A percentile compares a stretch with the other conserved stretches of the same genome.
These are phyloP conservation scores for Chiloscyllium plagiosum DNA, from an alignment of 2,113 vertebrate genomes.

Conservation along the genomic window DNA sequence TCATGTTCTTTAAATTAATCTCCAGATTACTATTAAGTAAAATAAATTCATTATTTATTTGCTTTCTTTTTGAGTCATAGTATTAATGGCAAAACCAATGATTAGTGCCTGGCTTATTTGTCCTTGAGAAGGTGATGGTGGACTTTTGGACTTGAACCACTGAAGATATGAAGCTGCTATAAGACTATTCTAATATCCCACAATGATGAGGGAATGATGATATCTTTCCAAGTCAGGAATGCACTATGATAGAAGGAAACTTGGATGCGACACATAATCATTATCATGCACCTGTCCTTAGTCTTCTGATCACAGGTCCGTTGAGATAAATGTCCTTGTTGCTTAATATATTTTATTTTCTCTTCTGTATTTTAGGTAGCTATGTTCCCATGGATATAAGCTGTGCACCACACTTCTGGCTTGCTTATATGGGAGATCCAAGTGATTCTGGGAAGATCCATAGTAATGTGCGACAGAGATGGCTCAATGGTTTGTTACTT, in stretches of 20 bases:
- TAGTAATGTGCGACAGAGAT: constrained; percentile 66
- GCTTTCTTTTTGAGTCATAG: neutral
- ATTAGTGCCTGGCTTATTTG: neutral
- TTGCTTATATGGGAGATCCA: constrained; percentile 67
- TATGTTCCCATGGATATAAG: constrained; percentile 61
- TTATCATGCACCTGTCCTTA: neutral
- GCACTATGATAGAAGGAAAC: neutral
- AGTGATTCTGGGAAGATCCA: constrained; percentile 73
- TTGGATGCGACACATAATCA: neutral
- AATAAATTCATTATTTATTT: neutral
- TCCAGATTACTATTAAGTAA: neutral
- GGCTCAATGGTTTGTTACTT: constrained; percentile 57
- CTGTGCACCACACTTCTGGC: constrained; percentile 59
- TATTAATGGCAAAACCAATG: neutral
- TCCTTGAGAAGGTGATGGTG: neutral
- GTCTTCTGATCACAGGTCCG: neutral
- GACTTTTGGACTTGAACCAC: neutral
- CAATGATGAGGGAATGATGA: neutral
- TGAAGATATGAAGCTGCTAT: too few species aligned
- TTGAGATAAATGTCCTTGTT: neutral
- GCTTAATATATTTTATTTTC: neutral
- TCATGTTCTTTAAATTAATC: neutral
- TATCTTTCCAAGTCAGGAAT: neutral
- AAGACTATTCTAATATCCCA: neutral
- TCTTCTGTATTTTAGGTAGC: constrained; percentile 45